Percentiles rank a stretch among this genome's conserved stretches.
phyloP scores from a whole-genome alignment of 2,113 vertebrate genomes.

The Spea multiplicata region DNA sequence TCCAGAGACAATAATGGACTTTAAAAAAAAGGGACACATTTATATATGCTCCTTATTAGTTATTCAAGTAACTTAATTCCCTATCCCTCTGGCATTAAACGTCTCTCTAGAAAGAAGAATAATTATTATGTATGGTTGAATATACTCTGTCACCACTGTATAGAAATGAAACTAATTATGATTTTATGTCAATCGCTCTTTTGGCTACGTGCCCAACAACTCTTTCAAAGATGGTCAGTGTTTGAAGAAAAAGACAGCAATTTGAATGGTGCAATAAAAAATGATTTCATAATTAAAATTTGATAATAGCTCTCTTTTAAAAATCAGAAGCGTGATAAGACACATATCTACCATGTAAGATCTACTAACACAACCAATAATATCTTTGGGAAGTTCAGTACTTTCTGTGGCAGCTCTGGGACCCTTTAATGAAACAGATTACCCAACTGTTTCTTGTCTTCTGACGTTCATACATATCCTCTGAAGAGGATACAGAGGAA shows the following conservation, averaged over 20 bases:
- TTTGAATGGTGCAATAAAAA: constrained; percentile 42
- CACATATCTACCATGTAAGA: constrained; percentile 39
- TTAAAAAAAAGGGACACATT: not conserved
- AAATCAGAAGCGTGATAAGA: constrained; percentile 22
- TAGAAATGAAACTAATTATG: constrained; percentile 38
- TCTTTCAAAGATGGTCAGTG: constrained; percentile 35
- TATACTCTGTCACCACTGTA: constrained; percentile 33
- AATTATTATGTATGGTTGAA: constrained; percentile 25
- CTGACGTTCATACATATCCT: constrained; percentile 35
- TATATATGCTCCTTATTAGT: constrained; percentile 17
- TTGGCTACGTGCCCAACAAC: constrained; percentile 31
- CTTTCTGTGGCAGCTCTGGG: constrained; percentile 11
- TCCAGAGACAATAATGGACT: constrained; percentile 12
- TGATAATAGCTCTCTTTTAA: constrained; percentile 38
- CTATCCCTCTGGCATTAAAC: constrained; percentile 14
- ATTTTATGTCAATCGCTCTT: constrained; percentile 39
- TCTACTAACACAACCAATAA: constrained; percentile 9
- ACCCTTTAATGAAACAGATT: constrained; percentile 35
- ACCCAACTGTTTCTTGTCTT: constrained; percentile 23
- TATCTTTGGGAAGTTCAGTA: constrained; percentile 16
- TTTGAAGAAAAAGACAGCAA: constrained; percentile 27
- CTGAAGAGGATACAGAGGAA: constrained; percentile 25
- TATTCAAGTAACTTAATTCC: constrained; percentile 17
- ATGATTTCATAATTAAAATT: constrained; percentile 46
- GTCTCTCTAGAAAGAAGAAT: not conserved